Conservation (phyloP, 35 echinoderm and acorn worm species). For the Strongylocentrotus purpuratus region DNA sequence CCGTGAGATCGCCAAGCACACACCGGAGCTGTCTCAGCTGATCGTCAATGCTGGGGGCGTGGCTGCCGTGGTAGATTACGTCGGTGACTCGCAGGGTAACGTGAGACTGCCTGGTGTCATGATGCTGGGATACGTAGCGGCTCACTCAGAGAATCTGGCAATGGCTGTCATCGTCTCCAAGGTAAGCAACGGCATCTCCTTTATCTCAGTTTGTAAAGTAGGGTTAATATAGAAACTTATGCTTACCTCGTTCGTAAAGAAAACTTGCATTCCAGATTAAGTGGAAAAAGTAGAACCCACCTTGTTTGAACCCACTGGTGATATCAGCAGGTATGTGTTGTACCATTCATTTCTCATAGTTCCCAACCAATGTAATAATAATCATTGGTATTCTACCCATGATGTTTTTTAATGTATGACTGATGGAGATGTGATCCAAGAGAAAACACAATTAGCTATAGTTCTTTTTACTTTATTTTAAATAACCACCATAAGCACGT, state of each 20-base stretch:
- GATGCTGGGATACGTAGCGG: slow-evolving; percentile 95
- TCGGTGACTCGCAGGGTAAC: slow-evolving; percentile 85
- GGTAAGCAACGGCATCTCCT: slow-evolving; percentile 52
- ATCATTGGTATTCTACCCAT: too few species aligned
- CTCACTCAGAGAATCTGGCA: slow-evolving; percentile 97
- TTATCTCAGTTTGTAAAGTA: background rate
- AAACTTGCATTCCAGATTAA: too few species aligned
- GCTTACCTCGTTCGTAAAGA: background rate
- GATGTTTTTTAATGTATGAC: too few species aligned
- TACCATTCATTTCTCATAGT: too few species aligned
- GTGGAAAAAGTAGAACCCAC: too few species aligned
- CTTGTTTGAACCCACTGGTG: too few species aligned
- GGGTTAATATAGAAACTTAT: background rate
- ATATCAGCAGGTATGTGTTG: too few species aligned
- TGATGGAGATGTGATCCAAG: too few species aligned
- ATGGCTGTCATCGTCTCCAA: slow-evolving; percentile 97
- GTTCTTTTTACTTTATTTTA: too few species aligned
- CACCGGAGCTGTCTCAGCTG: slow-evolving; percentile 89
- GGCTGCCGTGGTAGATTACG: slow-evolving; percentile 92
- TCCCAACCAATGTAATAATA: too few species aligned
- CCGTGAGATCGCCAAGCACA: slow-evolving; percentile 96
- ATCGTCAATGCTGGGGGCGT: slow-evolving; percentile 95
- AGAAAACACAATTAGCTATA: too few species aligned
- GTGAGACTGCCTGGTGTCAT: slow-evolving; percentile 95
- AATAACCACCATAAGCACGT: too few species aligned